Conservation (phyloP, 2,888 invertebrate genomes). For the Liodrosophila aerea region DNA sequence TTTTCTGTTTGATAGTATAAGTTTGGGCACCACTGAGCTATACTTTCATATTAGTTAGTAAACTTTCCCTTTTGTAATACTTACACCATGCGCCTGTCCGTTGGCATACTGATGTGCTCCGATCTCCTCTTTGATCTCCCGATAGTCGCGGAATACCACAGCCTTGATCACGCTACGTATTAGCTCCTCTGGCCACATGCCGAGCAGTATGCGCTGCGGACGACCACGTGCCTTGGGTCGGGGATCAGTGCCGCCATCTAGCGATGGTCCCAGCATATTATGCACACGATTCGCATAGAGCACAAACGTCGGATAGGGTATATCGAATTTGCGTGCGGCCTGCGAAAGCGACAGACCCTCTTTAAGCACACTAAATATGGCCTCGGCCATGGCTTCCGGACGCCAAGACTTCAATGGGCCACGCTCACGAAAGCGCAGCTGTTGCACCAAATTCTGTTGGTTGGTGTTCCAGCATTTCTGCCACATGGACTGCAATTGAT, state of each 20-base stretch:
- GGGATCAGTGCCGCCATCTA: slow-evolving; percentile 94
- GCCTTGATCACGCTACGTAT: slow-evolving; percentile 95
- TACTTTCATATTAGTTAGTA: no score
- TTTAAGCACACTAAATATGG: slow-evolving; percentile 95
- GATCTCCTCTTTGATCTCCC: slow-evolving; percentile 90
- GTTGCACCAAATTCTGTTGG: slow-evolving; percentile 93
- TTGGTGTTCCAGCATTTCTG: slow-evolving; percentile 98
- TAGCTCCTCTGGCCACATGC: slow-evolving; percentile 96
- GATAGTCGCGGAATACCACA: slow-evolving; percentile 94
- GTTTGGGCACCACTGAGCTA: no score
- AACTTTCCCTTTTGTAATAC: slow-evolving; percentile 31
- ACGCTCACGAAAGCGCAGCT: slow-evolving; percentile 94
- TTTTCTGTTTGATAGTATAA: no score
- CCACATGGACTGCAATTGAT: slow-evolving; percentile 97
- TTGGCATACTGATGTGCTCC: slow-evolving; percentile 83
- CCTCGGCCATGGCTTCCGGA: slow-evolving; percentile 97
- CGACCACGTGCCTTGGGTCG: slow-evolving; percentile 95
- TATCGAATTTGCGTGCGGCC: slow-evolving; percentile 96
- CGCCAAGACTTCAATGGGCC: slow-evolving; percentile 96
- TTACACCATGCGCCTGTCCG: slow-evolving; percentile 73
- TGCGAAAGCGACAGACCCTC: slow-evolving; percentile 94
- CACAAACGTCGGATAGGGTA: slow-evolving; percentile 96
- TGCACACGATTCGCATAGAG: slow-evolving; percentile 96
- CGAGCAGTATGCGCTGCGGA: slow-evolving; percentile 94
- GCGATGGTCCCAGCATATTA: slow-evolving; percentile 96